Percentiles rank a stretch among this genome's conserved stretches.
Conservation (phyloP, 1,140 invertebrate species). For the Subanguina moxae region DNA sequence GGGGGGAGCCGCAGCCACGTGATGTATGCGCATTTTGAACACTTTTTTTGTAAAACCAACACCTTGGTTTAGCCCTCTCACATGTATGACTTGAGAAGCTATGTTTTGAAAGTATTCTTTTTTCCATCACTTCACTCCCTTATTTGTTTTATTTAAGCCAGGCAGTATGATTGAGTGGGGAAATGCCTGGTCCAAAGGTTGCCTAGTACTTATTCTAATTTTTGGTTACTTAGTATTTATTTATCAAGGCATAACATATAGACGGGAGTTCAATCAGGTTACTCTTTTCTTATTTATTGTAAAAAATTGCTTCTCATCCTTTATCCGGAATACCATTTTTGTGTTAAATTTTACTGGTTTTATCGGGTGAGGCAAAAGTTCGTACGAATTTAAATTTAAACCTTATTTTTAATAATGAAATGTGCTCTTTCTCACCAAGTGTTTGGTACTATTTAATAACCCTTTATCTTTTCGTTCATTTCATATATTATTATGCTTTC, state of each 20-base stretch:
- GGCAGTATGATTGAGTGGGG: slow-evolving; percentile 59
- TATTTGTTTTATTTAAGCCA: slow-evolving; percentile 43
- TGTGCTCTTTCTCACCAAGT: no score
- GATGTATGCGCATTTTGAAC: neutral
- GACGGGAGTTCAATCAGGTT: slow-evolving; percentile 53
- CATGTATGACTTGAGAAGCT: slow-evolving; percentile 53
- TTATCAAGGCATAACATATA: slow-evolving; percentile 51
- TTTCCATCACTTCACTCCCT: slow-evolving; percentile 4
- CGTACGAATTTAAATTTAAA: no score
- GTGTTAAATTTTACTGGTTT: no score
- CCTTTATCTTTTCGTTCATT: no score
- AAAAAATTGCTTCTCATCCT: no score
- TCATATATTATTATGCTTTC: no score
- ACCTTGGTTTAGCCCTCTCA: slow-evolving; percentile 31
- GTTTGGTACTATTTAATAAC: no score
- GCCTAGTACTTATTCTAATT: neutral
- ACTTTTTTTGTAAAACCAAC: slow-evolving; percentile 23
- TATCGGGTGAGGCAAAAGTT: no score
- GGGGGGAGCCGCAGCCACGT: slow-evolving; percentile 32
- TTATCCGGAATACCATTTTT: no score
- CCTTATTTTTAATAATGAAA: no score
- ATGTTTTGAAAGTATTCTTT: slow-evolving; percentile 14
- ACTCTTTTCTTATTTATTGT: no score
- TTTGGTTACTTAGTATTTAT: neutral
- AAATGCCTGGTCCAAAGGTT: slow-evolving; percentile 54